Evolutionary conservation across 1,140 invertebrate genomes (phyloP), one percentile per base, ranked within the genome.

Genomic region (Aphidius gifuensis): DNA sequence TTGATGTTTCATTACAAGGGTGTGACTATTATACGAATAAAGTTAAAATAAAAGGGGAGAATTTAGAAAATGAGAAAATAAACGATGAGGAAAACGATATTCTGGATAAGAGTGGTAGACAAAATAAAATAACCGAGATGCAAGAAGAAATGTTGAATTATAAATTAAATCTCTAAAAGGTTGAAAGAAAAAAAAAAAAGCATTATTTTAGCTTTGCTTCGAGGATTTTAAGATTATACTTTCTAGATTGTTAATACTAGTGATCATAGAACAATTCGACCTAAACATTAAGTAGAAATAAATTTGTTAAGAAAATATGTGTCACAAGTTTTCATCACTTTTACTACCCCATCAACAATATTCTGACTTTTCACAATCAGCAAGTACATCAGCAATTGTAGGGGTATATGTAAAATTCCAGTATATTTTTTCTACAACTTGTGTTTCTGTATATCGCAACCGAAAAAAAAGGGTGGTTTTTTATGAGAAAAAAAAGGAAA

Each of bases 251-350:
- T 71, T 72, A 68, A 69, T 55, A 42, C 50, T 62, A 60, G 68
- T 68, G 60, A 71, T 70, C 63, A 65, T 68, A 65, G 63, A 69
- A 69, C 63, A 62, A 68, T 68, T 72, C 72, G 62, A 65, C 67
- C 64, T 57, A 56, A 58, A 46, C 49, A 43, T 60, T 47, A 32
- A 16, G 39, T 45, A 32, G 23, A 8, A 9, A 47, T 60, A 64
- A 65, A 66, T 66, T 11, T 44, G 7, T 61, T 32, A 32, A 32
- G 23, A 32, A 32, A 32, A 32, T 32, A 32, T 32, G 23, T 32
- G 23, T 16, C 16, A 32, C 4, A 32, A 32, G 23, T 32, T 32
- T 32, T 32, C 23, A 32, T 3, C 23, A 1, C 4, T 32, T 32
- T 1, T 32, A 32, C 4, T 32, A 32, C 4, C 23, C 23, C 4